phyloP scores from a whole-genome alignment of 2,797 vertebrate genomes.

The Danio albolineatus region DNA sequence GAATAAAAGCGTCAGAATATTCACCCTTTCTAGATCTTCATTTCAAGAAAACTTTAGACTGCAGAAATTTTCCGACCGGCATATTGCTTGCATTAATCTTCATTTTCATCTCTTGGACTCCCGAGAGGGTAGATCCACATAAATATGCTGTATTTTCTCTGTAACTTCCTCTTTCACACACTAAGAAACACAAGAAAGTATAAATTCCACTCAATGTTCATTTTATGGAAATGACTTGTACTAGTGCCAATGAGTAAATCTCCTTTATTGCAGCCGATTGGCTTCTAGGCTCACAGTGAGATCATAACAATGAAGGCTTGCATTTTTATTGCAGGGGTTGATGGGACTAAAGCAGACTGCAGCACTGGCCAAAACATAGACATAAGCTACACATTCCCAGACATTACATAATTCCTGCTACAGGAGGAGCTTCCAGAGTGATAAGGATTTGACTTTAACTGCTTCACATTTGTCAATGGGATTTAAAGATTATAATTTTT shows the following conservation, averaged over 20 bases:
- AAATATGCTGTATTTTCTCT: constrained; percentile 24
- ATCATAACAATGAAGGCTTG: constrained; percentile 47
- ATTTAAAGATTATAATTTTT: no score
- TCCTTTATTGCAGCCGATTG: constrained; percentile 48
- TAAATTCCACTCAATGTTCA: constrained; percentile 44
- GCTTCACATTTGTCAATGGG: no score
- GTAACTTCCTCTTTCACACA: constrained; percentile 17
- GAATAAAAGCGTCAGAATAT: constrained; percentile 23
- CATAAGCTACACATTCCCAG: constrained; percentile 34
- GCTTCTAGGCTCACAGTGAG: constrained; percentile 45
- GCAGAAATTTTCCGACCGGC: not conserved
- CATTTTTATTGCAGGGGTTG: constrained; percentile 34
- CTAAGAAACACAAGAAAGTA: constrained; percentile 21
- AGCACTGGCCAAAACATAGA: constrained; percentile 6
- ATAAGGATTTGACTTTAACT: no score
- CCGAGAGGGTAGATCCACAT: constrained; percentile 9
- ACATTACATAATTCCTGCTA: constrained; percentile 21
- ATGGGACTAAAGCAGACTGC: constrained; percentile 30
- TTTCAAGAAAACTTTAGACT: constrained; percentile 2
- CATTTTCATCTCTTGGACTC: constrained; percentile 37
- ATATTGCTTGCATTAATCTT: constrained; percentile 48
- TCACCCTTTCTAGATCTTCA: constrained; percentile 1
- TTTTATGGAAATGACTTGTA: constrained; percentile 53
- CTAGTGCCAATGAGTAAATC: constrained; percentile 48
- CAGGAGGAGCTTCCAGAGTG: constrained; percentile 3